A percentile compares a stretch with the other conserved stretches of the same genome.
Conservation (phyloP, 2,888 invertebrate genomes). For the Coenonympha arcania region DNA sequence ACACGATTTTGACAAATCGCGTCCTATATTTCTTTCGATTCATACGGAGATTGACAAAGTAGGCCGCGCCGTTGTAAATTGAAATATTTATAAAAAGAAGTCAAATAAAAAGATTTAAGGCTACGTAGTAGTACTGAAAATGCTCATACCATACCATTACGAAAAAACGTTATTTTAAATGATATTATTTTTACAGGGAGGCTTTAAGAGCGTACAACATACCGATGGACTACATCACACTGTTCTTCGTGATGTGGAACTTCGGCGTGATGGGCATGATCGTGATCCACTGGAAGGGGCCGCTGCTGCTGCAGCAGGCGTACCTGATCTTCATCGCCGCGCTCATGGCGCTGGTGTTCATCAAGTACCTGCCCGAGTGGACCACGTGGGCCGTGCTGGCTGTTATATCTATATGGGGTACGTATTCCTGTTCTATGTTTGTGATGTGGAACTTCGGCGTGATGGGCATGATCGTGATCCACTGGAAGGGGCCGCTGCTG, state of each 20-base stretch:
- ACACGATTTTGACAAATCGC: no score
- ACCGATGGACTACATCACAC: constrained; percentile 94
- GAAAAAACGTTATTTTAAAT: no score
- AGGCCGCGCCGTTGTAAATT: no score
- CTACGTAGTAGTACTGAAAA: no score
- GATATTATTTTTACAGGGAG: constrained; percentile 78
- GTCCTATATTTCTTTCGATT: no score
- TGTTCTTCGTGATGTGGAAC: constrained; percentile 94
- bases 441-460: constrained; percentile 98
- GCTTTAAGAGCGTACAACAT: constrained; percentile 94
- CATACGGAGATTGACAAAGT: no score
- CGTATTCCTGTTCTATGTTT: constrained; percentile 50
- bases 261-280: constrained; percentile 98
- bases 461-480: constrained; percentile 98
- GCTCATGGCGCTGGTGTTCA: constrained; percentile 98
- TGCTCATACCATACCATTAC: no score
- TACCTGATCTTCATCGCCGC: constrained; percentile 98
- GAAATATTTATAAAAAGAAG: no score
- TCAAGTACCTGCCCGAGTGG: constrained; percentile 99
- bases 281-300: constrained; percentile 99
- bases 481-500: constrained; percentile 97
- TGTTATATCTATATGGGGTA: constrained; percentile 98
- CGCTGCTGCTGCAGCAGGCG: constrained; percentile 92
- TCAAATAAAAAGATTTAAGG: no score
- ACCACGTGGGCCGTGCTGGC: constrained; percentile 98